Evolutionary conservation across 2,113 vertebrate genomes (phyloP).

Genomic region (Spea bombifrons): DNA sequence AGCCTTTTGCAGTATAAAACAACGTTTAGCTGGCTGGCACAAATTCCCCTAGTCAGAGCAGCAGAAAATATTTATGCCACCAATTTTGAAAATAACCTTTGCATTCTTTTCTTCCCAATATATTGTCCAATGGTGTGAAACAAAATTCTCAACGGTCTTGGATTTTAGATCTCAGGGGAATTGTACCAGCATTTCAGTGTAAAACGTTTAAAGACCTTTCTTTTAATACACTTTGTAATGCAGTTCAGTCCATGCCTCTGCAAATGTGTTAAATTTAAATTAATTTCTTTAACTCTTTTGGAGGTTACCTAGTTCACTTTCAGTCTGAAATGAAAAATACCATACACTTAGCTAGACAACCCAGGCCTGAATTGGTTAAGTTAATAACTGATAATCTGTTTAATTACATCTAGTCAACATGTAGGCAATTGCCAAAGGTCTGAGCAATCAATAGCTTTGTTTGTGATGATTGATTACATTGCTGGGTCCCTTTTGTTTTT

Average conservation of each 20-base stretch:
- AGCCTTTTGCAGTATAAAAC: too few relatives aligned
- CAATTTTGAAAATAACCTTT: too few relatives aligned
- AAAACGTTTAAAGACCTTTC: neutral
- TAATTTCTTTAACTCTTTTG: conserved; percentile 1
- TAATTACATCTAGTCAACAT: conserved; percentile 39
- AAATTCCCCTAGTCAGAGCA: too few relatives aligned
- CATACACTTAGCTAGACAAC: neutral
- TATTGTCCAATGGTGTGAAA: too few relatives aligned
- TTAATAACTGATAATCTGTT: conserved; percentile 47
- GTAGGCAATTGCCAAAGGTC: conserved; percentile 30
- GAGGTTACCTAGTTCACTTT: neutral
- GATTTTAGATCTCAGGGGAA: too few relatives aligned
- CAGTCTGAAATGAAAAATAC: neutral
- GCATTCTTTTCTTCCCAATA: too few relatives aligned
- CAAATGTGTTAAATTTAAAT: conserved; percentile 21
- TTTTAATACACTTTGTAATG: conserved; percentile 22
- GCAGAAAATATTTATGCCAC: too few relatives aligned
- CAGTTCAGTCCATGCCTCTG: neutral
- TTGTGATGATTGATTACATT: conserved; percentile 43
- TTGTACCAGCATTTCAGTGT: too few relatives aligned
- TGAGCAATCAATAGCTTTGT: conserved; percentile 39
- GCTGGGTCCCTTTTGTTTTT: conserved; percentile 42
- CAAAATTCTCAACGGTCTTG: too few relatives aligned
- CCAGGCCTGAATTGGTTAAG: conserved; percentile 1
- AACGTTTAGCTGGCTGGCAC: too few relatives aligned